Base-by-base conservation (phyloP, 2,113 vertebrate species). In the Lipophrys pholis region DNA sequence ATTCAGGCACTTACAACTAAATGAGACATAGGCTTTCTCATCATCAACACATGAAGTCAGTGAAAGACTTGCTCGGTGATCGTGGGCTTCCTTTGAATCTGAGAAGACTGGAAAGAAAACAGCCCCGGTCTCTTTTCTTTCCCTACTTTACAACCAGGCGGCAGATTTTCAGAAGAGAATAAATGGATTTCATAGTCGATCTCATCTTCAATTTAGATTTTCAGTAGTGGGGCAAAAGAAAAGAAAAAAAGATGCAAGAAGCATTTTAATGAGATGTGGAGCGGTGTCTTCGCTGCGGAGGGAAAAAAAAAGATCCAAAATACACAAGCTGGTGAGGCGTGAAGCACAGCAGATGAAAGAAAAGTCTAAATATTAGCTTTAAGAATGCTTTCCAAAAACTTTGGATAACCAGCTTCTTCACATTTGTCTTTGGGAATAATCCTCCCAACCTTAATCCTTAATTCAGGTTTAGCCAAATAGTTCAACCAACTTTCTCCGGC, bases 191-290 rank as follows among this genome's bases (percentile, higher is more conserved):
- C 55, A 42, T 14, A 79, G 63, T 67, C 80, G 49, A 63, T 63
- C 66, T 81, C 45, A 71, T 73, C 65, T 84, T 88, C 50, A 68
- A 45, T 85, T 78, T 65, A 57, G 7, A 43, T 77, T 83, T 55
- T 61, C 4, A 46, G 14, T 15, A 39, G 45, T 72, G 58, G 81
- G 73, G 54, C 49, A 75, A 66, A 67, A 67, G 49, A 30, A 30
- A 30, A 67, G 50, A 30, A 30, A 4, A 30, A 30, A 30, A 30
- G 21, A 30, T 30, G 21, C 21, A 30, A 30, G 21, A 4, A 30
- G 21, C 21, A 30, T 30, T 30, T 30, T 30, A 30, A 30, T 30
- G 54, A 73, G 73, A 85, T 43, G 53, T 48, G 54, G 55, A 71
- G 42, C 58, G 8, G 40, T 65, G 43, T 77, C 39, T 50, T 67